These are phyloP conservation scores for Ceyx margarethae DNA, from an alignment of 2,113 vertebrate species.

Conservation along the genomic window DNA sequence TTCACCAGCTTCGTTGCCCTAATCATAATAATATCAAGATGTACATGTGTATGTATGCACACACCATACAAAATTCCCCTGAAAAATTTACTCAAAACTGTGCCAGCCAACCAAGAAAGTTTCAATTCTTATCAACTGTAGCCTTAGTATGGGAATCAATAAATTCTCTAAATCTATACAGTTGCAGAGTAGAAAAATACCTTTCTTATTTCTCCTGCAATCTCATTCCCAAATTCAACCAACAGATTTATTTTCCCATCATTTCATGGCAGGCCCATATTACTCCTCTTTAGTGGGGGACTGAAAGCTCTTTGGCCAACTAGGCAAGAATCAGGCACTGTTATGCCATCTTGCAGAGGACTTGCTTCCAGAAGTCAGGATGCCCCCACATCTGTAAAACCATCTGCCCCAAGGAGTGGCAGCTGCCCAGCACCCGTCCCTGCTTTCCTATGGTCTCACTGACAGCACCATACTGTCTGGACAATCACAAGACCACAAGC, in stretches of 20 bases:
- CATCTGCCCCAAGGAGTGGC: background rate
- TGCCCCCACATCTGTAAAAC: background rate
- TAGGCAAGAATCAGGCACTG: background rate
- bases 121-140: conserved; percentile 44
- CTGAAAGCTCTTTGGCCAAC: background rate
- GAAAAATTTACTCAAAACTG: conserved; percentile 61
- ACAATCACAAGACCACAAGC: background rate
- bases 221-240: background rate
- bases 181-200: conserved; percentile 15
- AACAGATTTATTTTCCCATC: background rate
- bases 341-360: background rate
- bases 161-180: conserved; percentile 50
- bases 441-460: background rate
- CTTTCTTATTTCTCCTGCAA: background rate
- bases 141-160: conserved; percentile 39
- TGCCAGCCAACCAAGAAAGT: conserved; percentile 34
- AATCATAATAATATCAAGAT: background rate
- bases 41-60: too few species aligned
- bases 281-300: background rate
- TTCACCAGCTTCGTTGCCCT: too few species aligned
- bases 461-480: background rate
- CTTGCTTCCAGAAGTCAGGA: background rate
- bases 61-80: background rate
- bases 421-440: background rate
- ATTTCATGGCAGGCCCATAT: background rate